Conservation (phyloP, 1,140 invertebrate genomes). For the Vanessa atalanta region DNA sequence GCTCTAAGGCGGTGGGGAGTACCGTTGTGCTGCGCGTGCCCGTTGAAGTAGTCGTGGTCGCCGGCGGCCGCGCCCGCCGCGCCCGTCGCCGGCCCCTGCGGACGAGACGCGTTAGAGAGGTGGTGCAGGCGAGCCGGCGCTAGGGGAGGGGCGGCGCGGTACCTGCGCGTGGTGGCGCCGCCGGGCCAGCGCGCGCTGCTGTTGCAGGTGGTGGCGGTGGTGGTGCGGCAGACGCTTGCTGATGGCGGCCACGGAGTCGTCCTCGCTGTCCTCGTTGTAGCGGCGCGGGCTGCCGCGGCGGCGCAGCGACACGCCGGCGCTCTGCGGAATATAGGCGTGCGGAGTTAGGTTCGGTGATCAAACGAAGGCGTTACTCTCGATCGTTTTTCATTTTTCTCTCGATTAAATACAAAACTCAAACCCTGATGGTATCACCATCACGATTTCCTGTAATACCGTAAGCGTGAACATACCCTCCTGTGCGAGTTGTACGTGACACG, state of each 20-base stretch:
- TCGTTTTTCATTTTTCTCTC: no score
- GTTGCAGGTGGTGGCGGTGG: conserved; percentile 47
- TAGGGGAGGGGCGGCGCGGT: not conserved
- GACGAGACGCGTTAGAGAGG: not conserved
- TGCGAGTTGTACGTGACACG: conserved; percentile 10
- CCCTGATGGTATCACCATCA: no score
- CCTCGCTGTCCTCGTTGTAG: conserved; percentile 85
- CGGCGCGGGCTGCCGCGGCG: conserved; percentile 78
- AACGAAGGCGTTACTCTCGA: no score
- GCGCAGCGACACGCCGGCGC: conserved; percentile 57
- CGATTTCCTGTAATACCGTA: not conserved
- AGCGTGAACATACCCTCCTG: conserved; percentile 30
- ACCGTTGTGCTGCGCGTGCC: conserved; percentile 41
- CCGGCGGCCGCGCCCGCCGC: conserved; percentile 32
- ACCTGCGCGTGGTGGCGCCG: conserved; percentile 42
- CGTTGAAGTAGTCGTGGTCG: conserved; percentile 65
- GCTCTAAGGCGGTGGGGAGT: conserved; percentile 8
- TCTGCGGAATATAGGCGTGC: conserved; percentile 3
- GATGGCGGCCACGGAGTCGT: conserved; percentile 81
- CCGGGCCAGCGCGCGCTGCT: conserved; percentile 44
- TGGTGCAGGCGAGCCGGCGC: not conserved
- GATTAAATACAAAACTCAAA: no score
- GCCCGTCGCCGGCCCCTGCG: not conserved
- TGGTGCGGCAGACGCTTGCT: conserved; percentile 70
- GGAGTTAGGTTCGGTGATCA: no score